Evolutionary conservation across 2,888 invertebrate species (phyloP).

Genomic region (Trichopria drosophilae): DNA sequence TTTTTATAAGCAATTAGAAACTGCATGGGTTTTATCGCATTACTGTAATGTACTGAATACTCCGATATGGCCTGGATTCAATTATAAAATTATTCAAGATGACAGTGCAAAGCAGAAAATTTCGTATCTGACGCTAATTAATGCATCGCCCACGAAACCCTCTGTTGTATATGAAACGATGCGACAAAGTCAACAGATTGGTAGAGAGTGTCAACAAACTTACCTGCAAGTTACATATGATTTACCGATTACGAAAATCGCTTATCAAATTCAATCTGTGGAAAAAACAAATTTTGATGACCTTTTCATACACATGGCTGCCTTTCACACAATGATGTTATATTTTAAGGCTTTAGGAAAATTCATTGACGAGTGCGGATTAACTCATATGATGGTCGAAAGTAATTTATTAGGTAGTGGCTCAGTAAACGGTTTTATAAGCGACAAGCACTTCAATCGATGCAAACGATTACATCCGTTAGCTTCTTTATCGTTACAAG

Average conservation of each 20-base stretch:
- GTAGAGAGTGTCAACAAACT: constrained; percentile 35
- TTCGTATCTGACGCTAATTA: constrained; percentile 42
- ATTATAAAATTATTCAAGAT: constrained; percentile 36
- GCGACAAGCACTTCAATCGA: no score
- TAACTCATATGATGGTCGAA: no score
- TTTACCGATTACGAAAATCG: constrained; percentile 33
- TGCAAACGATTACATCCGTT: no score
- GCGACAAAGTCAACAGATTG: constrained; percentile 35
- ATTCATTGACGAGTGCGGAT: constrained; percentile 33
- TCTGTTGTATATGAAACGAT: constrained; percentile 41
- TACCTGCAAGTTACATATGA: constrained; percentile 34
- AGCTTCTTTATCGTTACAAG: constrained; percentile 37
- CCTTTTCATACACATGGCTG: constrained; percentile 33
- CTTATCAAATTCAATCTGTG: constrained; percentile 27
- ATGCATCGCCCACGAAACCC: constrained; percentile 40
- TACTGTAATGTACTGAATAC: constrained; percentile 32
- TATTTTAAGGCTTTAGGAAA: constrained; percentile 32
- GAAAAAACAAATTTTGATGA: constrained; percentile 26
- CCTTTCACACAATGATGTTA: constrained; percentile 31
- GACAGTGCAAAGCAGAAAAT: constrained; percentile 34
- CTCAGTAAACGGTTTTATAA: no score
- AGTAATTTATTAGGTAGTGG: constrained; percentile 40
- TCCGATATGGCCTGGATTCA: constrained; percentile 45
- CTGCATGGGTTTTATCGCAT: constrained; percentile 25
- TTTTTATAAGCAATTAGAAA: not conserved